phyloP scores from a whole-genome alignment of 1,140 invertebrate genomes.

The Branchinecta lynchi region DNA sequence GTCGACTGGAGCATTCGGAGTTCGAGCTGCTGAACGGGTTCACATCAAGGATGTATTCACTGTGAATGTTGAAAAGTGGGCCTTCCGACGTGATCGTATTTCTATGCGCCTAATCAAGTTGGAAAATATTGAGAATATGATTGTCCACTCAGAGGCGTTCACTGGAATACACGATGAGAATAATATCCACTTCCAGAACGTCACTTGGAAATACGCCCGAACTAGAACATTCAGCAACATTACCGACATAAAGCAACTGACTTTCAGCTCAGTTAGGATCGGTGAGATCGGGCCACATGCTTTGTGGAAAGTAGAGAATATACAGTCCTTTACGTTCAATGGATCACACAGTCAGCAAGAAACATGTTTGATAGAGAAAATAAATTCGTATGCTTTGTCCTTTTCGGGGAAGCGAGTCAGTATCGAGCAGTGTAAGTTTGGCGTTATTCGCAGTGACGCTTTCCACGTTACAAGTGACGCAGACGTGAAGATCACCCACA shows the following conservation, averaged over 20 bases:
- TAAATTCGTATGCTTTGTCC: not conserved
- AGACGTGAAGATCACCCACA: not conserved
- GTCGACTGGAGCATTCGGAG: not conserved
- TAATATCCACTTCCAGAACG: constrained; percentile 10
- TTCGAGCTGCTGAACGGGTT: not conserved
- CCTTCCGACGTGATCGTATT: not conserved
- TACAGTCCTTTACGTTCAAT: not conserved
- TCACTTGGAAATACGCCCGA: constrained; percentile 2
- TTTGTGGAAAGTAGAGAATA: constrained; percentile 6
- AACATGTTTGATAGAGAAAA: not conserved
- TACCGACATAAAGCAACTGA: not conserved
- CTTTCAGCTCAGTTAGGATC: not conserved
- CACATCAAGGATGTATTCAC: not conserved
- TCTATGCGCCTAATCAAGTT: constrained; percentile 3
- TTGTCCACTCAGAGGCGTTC: constrained; percentile 11
- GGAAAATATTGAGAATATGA: constrained; percentile 10
- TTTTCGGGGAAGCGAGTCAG: not conserved
- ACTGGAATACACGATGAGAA: not conserved
- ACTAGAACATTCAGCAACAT: not conserved
- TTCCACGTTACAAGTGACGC: not conserved
- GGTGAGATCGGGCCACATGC: not conserved
- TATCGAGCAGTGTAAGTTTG: not conserved
- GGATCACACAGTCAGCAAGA: not conserved
- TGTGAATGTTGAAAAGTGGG: not conserved
- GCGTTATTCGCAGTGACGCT: not conserved